A percentile compares a stretch with the other conserved stretches of the same genome.
Evolutionary conservation across 2,113 vertebrate species (phyloP).

Genomic region (Pelodiscus sinensis): DNA sequence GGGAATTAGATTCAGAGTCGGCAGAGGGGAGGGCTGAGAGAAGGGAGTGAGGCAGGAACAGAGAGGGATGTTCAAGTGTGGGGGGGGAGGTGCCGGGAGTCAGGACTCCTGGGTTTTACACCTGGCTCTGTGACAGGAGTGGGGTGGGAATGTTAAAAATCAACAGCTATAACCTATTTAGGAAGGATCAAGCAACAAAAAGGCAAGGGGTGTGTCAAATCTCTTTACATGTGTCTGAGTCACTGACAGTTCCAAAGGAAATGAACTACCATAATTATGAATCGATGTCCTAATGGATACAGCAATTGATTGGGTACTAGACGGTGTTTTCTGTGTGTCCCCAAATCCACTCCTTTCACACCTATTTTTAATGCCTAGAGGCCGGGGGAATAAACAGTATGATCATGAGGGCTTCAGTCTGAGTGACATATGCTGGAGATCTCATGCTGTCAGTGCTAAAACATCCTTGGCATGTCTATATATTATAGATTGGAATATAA

Average conservation of each 20-base stretch:
- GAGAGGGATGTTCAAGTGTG: background rate
- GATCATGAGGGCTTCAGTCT: background rate
- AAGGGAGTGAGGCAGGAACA: background rate
- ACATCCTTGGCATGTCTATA: background rate
- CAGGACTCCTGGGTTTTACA: background rate
- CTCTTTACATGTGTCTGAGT: background rate
- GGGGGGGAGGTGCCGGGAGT: background rate
- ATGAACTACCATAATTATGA: background rate
- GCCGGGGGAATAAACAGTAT: background rate
- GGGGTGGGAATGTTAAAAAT: background rate
- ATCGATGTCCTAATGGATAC: background rate
- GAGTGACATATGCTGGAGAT: background rate
- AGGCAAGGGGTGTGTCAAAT: background rate
- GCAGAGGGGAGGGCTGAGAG: background rate
- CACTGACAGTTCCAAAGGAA: background rate
- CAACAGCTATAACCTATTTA: background rate
- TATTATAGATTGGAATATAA: background rate
- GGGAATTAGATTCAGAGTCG: background rate
- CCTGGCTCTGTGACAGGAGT: background rate
- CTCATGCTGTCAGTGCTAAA: background rate
- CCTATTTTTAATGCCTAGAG: background rate
- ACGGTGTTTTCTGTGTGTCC: background rate
- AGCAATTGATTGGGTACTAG: background rate
- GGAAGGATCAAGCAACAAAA: background rate
- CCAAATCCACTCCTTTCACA: background rate